Evolutionary conservation across 2,797 vertebrate species (phyloP), one percentile per base, ranked within the genome.

Genomic region (Hephaestus fuliginosus): DNA sequence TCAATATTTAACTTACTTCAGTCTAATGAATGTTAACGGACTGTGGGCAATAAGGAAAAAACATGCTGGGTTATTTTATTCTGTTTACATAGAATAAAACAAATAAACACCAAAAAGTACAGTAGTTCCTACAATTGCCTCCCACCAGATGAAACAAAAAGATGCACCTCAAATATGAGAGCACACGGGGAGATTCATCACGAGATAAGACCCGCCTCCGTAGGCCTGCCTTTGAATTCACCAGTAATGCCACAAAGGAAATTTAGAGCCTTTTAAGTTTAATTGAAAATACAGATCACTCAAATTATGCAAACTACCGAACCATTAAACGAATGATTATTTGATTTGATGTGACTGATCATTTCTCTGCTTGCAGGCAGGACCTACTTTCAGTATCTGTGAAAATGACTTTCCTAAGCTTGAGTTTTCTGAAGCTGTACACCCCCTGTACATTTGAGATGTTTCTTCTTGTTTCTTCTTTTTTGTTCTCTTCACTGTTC

Each of bases 321-420:
- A 12, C 7, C 10, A 58, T 46, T 61, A 55, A 62, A 52, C 18
- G 46, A 48, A 46, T n/a, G 17, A 60, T 36, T 15, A 33, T 33
- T 33, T 33, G 30, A 33, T 2, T 33, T 33, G 30, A 33, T 33
- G 30, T 33, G 30, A 33, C 30, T 33, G 30, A 33, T 33, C 0
- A 39, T 28, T 44, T 56, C 10, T 58, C 11, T 33, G 1, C 22
- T n/a, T 1, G 9, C 46, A 58, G 18, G 0, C n/a, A 22, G 20
- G 65, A 71, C 66, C 81, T 86, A 84, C 76, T 90, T 88, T 88
- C 77, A 74, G 66, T 12, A 36, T 71, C 49, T 60, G 22, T 66
- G 43, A 52, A 64, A 58, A 46, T 36, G 48, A 79, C 60, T 41
- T 48, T 82, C 46, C 64, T 22, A 64, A 52, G 41, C 8, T 60